These are phyloP conservation scores for Periphyllus acericola DNA, from an alignment of 2,888 invertebrate species.

Conservation along the genomic window DNA sequence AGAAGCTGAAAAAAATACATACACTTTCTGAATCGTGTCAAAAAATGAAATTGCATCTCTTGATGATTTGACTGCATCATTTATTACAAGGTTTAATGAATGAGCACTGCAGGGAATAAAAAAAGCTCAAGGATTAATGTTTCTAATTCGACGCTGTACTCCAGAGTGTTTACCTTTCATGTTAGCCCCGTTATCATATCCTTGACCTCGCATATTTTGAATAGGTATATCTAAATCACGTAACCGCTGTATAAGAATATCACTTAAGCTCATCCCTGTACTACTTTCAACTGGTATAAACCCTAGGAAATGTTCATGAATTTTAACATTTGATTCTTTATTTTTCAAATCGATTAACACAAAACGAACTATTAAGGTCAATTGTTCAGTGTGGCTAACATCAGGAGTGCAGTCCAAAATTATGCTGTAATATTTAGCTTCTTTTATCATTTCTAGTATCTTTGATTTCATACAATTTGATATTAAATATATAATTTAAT, in stretches of 20 bases:
- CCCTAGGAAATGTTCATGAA: slow-evolving; percentile 27
- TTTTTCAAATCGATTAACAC: too few relatives aligned
- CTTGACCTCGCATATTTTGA: too few relatives aligned
- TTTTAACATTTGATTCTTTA: too few relatives aligned
- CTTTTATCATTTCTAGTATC: slow-evolving; percentile 17
- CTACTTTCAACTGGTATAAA: slow-evolving; percentile 39
- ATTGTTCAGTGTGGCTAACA: slow-evolving; percentile 2
- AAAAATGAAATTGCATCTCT: slow-evolving; percentile 39
- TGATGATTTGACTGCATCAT: slow-evolving; percentile 44
- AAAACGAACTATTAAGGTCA: slow-evolving; percentile 8
- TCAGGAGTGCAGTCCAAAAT: slow-evolving; percentile 30
- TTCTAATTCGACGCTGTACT: slow-evolving; percentile 38
- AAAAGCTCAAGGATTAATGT: slow-evolving; percentile 36
- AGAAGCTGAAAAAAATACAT: slow-evolving; percentile 39
- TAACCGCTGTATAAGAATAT: slow-evolving; percentile 10
- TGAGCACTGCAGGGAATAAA: slow-evolving; percentile 44
- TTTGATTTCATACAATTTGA: slow-evolving; percentile 15
- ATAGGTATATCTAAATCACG: slow-evolving; percentile 8
- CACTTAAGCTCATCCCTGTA: slow-evolving; percentile 21
- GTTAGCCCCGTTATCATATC: too few relatives aligned
- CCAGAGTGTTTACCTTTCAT: slow-evolving; percentile 51
- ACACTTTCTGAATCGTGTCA: slow-evolving; percentile 43
- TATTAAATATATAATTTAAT: too few relatives aligned
- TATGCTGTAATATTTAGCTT: slow-evolving; percentile 17
- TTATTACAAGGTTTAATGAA: slow-evolving; percentile 37